phyloP scores from a whole-genome alignment of 2,797 vertebrate genomes.

The Enteromius afrohamiltoni region DNA sequence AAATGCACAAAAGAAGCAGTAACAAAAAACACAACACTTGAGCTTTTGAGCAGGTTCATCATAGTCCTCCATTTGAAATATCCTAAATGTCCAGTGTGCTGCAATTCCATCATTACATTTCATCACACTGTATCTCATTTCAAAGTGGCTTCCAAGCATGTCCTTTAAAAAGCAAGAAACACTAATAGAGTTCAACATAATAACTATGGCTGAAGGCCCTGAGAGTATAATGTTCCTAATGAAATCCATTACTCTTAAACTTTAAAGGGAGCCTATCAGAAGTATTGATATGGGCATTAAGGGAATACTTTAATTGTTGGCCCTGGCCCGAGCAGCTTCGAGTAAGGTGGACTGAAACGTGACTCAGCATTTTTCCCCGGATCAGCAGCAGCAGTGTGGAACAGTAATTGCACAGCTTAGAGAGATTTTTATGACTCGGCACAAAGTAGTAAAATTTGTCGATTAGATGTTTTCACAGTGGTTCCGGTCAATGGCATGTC shows the following conservation, averaged over 20 bases:
- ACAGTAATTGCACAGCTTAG: conserved; percentile 26
- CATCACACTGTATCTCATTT: conserved; percentile 25
- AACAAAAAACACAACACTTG: background rate
- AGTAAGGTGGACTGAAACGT: conserved; percentile 23
- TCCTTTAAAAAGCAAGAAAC: conserved; percentile 37
- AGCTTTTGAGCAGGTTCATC: background rate
- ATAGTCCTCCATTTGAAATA: conserved; percentile 44
- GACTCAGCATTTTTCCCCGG: conserved; percentile 37
- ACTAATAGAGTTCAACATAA: conserved; percentile 35
- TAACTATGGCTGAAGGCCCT: conserved; percentile 16
- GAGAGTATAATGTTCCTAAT: conserved; percentile 49
- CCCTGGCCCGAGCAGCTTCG: background rate
- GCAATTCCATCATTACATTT: conserved; percentile 26
- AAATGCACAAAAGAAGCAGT: background rate
- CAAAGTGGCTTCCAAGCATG: conserved; percentile 19
- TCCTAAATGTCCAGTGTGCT: conserved; percentile 57
- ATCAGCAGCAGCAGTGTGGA: conserved; percentile 9
- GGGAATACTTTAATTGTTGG: conserved; percentile 50
- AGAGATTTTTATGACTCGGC: conserved; percentile 32
- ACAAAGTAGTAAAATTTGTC: conserved; percentile 14
- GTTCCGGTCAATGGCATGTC: conserved; percentile 3
- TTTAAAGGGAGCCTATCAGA: conserved; percentile 55
- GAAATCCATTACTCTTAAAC: conserved; percentile 53
- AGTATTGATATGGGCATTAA: conserved; percentile 42
- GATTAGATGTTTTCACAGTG: conserved; percentile 35